A percentile compares a stretch with the other conserved stretches of the same genome.
These are phyloP conservation scores for Hylomyscus alleni DNA, from an alignment of 2,797 vertebrate species.

Conservation along the genomic window DNA sequence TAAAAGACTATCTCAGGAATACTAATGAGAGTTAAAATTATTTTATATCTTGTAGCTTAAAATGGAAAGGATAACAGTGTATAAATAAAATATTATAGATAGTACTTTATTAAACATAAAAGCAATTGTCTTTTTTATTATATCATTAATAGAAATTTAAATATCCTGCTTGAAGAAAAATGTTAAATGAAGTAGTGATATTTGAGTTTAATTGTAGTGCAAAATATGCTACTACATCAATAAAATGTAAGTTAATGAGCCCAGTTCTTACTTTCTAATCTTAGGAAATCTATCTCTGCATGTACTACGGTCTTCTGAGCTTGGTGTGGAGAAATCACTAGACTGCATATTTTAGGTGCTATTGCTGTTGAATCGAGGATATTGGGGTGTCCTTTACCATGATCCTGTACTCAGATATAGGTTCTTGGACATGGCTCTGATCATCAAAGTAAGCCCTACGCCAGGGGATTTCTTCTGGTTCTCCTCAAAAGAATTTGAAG, in stretches of 20 bases:
- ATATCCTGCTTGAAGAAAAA: conserved; percentile 79
- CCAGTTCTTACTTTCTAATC: conserved; percentile 26
- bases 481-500: neutral
- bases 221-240: conserved; percentile 74
- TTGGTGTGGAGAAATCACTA: neutral
- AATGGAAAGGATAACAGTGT: conserved; percentile 81
- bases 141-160: conserved; percentile 81
- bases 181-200: conserved; percentile 77
- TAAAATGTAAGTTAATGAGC: conserved; percentile 74
- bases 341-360: neutral
- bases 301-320: neutral
- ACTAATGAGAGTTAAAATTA: conserved; percentile 76
- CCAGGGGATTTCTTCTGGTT: neutral
- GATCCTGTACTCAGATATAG: neutral
- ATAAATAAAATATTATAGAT: conserved; percentile 85
- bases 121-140: conserved; percentile 82
- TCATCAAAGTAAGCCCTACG: neutral
- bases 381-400: neutral
- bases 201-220: conserved; percentile 82
- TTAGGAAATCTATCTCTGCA: conserved; percentile 1
- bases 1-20: conserved; percentile 77
- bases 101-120: conserved; percentile 82
- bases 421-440: too few relatives aligned
- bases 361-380: neutral
- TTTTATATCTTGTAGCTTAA: conserved; percentile 78